A percentile compares a stretch with the other conserved stretches of the same genome.
These are phyloP conservation scores for Loriculus beryllinus DNA, from an alignment of 2,797 vertebrate species.

Conservation along the genomic window DNA sequence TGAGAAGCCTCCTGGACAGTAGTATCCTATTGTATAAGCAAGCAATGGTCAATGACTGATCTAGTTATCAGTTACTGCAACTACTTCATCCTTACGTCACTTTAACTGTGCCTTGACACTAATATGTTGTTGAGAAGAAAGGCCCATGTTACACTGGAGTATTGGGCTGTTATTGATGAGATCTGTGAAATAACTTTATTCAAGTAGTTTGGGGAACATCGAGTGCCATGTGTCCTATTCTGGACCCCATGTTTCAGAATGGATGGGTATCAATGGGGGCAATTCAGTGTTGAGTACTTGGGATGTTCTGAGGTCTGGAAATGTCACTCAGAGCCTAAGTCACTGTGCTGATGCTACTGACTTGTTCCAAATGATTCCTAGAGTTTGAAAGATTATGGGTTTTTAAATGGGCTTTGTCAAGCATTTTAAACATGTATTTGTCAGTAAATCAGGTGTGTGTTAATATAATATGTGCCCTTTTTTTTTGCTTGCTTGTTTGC, in stretches of 20 bases:
- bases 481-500: not conserved
- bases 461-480: not conserved
- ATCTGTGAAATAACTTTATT: not conserved
- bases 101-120: not conserved
- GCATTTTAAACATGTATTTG: not conserved
- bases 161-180: not conserved
- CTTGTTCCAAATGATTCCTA: not conserved
- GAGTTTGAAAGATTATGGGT: not conserved
- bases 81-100: not conserved
- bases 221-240: not conserved
- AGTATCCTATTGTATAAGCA: not conserved
- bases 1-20: not conserved
- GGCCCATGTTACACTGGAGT: not conserved
- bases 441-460: not conserved
- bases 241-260: not conserved
- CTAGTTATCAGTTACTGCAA: no score
- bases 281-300: not conserved
- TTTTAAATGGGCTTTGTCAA: not conserved
- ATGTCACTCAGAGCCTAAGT: not conserved
- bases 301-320: not conserved
- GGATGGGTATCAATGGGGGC: rapidly evolving
- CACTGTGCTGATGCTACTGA: not conserved
- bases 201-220: not conserved
- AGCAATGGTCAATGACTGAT: not conserved
- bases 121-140: not conserved